phyloP scores from a whole-genome alignment of 2,113 vertebrate species.

The Bufo bufo region DNA sequence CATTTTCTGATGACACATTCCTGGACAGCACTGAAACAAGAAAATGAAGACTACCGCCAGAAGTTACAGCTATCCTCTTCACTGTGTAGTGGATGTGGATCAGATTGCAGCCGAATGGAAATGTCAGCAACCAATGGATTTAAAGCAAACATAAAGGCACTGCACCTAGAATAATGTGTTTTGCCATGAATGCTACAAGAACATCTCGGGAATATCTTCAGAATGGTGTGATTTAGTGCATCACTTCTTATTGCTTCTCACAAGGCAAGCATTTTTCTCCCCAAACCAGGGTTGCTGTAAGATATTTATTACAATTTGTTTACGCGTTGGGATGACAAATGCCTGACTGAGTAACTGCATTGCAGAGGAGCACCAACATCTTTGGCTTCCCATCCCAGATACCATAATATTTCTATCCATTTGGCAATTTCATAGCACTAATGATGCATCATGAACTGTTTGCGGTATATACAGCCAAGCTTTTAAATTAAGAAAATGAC shows the following conservation, averaged over 20 bases:
- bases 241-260: conserved; percentile 35
- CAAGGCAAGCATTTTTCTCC: conserved; percentile 39
- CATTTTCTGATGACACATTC: neutral
- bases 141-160: neutral
- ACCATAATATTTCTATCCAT: conserved; percentile 37
- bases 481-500: conserved; percentile 36
- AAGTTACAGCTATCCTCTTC: neutral
- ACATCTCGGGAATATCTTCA: conserved; percentile 3
- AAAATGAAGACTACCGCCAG: neutral
- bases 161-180: neutral
- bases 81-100: neutral
- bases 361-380: conserved; percentile 45
- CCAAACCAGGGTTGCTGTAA: conserved; percentile 45
- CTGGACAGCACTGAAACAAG: neutral
- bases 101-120: neutral
- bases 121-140: neutral
- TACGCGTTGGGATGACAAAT: conserved; percentile 32
- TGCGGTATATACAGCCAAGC: conserved; percentile 11
- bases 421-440: conserved; percentile 40
- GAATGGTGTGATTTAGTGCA: conserved; percentile 29
- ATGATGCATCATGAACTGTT: conserved; percentile 25
- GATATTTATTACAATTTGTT: conserved; percentile 42
- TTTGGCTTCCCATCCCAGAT: conserved; percentile 20
- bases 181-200: neutral
- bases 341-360: conserved; percentile 39